These are phyloP conservation scores for pig (Sus scrofa) DNA, from an alignment of 2,113 vertebrate genomes.

Conservation along the genomic window DNA sequence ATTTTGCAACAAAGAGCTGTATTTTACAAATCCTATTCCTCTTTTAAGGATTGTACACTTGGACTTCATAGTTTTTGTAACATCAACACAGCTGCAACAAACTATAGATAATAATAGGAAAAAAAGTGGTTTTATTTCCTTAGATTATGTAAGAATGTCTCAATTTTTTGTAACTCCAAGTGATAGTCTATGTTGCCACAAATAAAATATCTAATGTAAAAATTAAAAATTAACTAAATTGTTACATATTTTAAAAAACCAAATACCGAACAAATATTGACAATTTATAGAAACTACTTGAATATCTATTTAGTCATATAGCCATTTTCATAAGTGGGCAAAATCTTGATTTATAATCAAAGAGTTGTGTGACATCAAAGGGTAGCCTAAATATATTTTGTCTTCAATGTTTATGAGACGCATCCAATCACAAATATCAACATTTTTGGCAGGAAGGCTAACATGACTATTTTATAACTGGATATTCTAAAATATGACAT, in stretches of 20 bases:
- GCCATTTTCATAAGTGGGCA: background rate
- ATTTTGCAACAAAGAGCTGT: background rate
- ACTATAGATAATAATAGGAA: background rate
- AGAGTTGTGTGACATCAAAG: background rate
- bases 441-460: background rate
- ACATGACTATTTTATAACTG: background rate
- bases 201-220: background rate
- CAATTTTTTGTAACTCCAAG: background rate
- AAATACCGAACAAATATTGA: background rate
- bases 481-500: background rate
- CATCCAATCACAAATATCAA: background rate
- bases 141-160: background rate
- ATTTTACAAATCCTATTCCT: background rate
- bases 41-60: background rate
- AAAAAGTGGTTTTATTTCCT: background rate
- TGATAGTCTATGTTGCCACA: background rate
- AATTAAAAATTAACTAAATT: background rate
- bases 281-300: background rate
- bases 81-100: background rate
- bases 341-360: background rate
- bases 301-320: background rate
- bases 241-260: background rate
- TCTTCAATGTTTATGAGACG: background rate
- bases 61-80: background rate
- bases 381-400: background rate